phyloP scores from a whole-genome alignment of 2,113 vertebrate species.

The Picathartes gymnocephalus region DNA sequence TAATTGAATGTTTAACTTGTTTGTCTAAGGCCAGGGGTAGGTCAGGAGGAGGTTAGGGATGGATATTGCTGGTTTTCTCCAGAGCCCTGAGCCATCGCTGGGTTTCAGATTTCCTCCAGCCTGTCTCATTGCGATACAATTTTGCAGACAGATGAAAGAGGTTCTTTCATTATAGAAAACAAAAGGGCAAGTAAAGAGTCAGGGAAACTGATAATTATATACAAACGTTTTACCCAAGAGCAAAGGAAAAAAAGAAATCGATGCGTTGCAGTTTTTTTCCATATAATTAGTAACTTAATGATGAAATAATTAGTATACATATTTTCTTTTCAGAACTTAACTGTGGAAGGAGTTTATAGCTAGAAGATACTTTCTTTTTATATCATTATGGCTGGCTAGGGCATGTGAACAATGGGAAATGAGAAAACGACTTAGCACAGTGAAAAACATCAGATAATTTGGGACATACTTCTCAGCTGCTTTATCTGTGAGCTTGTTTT shows the following conservation, averaged over 20 bases:
- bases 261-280: neutral
- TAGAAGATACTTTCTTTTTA: constrained; percentile 10
- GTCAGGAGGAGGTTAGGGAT: constrained; percentile 31
- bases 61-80: constrained; percentile 31
- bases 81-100: neutral
- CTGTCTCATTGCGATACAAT: constrained; percentile 2
- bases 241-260: neutral
- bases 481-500: neutral
- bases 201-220: constrained; percentile 42
- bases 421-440: neutral
- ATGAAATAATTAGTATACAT: constrained; percentile 32
- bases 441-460: neutral
- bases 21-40: constrained; percentile 43
- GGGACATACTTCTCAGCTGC: neutral
- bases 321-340: constrained; percentile 37
- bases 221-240: constrained; percentile 1
- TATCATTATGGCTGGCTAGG: neutral
- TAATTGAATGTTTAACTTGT: constrained; percentile 66
- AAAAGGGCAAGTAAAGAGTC: constrained; percentile 43
- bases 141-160: constrained; percentile 33
- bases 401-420: neutral
- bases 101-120: constrained; percentile 27
- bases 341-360: neutral
- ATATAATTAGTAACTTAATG: constrained; percentile 38
- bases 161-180: constrained; percentile 38